Conservation (phyloP, 2,888 invertebrate species). For the Drosophila paracracens region DNA sequence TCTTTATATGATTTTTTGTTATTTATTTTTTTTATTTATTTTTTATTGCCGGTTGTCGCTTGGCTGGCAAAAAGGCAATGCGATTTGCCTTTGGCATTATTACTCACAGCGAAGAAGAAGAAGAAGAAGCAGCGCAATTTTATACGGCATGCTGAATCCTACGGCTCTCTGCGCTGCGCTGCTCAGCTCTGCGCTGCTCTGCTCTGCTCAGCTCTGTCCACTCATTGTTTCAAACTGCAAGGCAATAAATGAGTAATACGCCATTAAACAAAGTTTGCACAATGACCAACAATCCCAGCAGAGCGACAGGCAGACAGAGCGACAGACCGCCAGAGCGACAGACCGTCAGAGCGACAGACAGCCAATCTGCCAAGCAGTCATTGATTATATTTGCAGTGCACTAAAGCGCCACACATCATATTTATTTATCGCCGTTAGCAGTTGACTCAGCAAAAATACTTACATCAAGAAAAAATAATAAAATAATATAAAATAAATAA, state of each 20-base stretch:
- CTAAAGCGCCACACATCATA: constrained; percentile 28
- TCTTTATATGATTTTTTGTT: constrained; percentile 44
- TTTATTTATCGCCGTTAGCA: background rate
- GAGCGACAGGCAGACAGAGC: background rate
- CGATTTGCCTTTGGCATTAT: constrained; percentile 66
- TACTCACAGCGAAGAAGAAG: constrained; percentile 18
- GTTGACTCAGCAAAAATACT: background rate
- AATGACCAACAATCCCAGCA: constrained; percentile 3
- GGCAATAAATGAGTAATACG: constrained; percentile 72
- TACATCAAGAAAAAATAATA: too few relatives aligned
- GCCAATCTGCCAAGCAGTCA: constrained; percentile 1
- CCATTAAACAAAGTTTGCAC: constrained; percentile 62
- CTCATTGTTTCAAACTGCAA: constrained; percentile 41
- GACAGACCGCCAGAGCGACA: background rate
- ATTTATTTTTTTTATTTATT: constrained; percentile 49
- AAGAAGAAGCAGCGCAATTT: constrained; percentile 64
- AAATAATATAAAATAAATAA: too few relatives aligned
- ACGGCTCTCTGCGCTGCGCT: constrained; percentile 24
- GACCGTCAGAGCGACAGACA: background rate
- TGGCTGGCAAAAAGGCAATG: constrained; percentile 45
- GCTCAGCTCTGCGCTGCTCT: constrained; percentile 3
- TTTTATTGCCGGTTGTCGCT: constrained; percentile 46
- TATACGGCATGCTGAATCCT: constrained; percentile 56
- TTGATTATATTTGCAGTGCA: constrained; percentile 44
- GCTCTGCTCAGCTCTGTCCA: constrained; percentile 1